These are phyloP conservation scores for Pseudanteris insignis DNA, from an alignment of 2,888 invertebrate genomes.

Conservation along the genomic window DNA sequence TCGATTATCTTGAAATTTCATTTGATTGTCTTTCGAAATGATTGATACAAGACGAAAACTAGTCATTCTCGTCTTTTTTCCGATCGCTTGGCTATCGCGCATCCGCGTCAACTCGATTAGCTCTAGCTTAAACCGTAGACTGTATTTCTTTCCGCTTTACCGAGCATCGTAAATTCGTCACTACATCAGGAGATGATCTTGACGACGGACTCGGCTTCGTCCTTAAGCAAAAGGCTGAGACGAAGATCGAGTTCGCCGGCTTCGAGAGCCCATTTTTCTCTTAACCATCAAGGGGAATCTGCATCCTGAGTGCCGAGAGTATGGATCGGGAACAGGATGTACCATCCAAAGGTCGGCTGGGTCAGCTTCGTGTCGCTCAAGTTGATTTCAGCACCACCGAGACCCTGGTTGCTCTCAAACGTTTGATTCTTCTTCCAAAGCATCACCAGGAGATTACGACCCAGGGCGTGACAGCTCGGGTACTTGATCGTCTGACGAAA, in stretches of 20 bases:
- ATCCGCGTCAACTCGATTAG: no score
- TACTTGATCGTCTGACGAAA: conserved; percentile 91
- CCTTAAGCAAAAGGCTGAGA: conserved; percentile 61
- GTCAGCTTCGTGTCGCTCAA: conserved; percentile 83
- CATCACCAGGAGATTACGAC: conserved; percentile 87
- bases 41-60: conserved; percentile 18
- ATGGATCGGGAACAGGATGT: conserved; percentile 88
- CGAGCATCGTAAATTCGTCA: conserved; percentile 21
- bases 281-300: conserved; percentile 69
- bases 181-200: conserved; percentile 58
- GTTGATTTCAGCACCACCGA: conserved; percentile 88
- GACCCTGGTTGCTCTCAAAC: conserved; percentile 81
- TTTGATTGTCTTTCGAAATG: conserved; percentile 33
- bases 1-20: neutral
- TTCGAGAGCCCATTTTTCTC: conserved; percentile 66
- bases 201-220: conserved; percentile 60
- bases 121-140: conserved; percentile 18
- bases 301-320: conserved; percentile 77
- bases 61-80: no score
- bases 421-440: conserved; percentile 91
- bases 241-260: conserved; percentile 64
- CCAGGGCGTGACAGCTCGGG: conserved; percentile 74
- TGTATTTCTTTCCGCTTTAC: conserved; percentile 12
- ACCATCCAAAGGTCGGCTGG: conserved; percentile 88
- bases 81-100: no score